phyloP scores from a whole-genome alignment of 2,888 invertebrate genomes.

The Hesperia comma region DNA sequence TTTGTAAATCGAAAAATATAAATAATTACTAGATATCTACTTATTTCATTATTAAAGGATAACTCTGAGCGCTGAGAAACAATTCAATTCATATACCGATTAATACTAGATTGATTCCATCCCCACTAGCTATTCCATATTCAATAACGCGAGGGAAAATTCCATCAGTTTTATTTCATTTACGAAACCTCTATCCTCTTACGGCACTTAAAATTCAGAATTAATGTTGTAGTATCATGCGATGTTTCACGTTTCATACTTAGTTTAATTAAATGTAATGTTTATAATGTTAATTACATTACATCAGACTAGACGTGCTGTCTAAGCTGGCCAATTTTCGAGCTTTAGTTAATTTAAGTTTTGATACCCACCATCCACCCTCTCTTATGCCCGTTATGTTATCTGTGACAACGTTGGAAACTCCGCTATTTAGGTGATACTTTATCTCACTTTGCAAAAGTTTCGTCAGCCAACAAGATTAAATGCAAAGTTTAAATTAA shows the following conservation, averaged over 20 bases:
- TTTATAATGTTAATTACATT: not conserved
- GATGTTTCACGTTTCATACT: slow-evolving; percentile 13
- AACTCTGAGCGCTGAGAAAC: too few species aligned
- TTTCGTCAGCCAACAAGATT: slow-evolving; percentile 77
- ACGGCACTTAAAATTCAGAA: slow-evolving; percentile 24
- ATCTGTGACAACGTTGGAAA: slow-evolving; percentile 64
- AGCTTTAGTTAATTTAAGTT: slow-evolving; percentile 28
- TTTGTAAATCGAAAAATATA: too few species aligned
- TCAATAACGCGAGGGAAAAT: slow-evolving; percentile 26
- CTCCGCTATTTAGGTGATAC: slow-evolving; percentile 73
- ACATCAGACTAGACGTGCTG: slow-evolving; percentile 3
- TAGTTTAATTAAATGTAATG: slow-evolving; percentile 15
- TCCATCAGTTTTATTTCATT: slow-evolving; percentile 32
- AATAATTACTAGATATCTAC: too few species aligned
- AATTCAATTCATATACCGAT: too few species aligned
- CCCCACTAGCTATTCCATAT: too few species aligned
- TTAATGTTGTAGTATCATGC: slow-evolving; percentile 30
- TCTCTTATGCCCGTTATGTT: slow-evolving; percentile 51
- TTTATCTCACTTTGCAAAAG: slow-evolving; percentile 75
- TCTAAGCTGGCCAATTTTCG: slow-evolving; percentile 7
- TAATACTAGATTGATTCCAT: too few species aligned
- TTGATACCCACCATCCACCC: slow-evolving; percentile 19
- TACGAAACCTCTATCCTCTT: slow-evolving; percentile 13
- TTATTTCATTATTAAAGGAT: too few species aligned
- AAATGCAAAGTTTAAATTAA: slow-evolving; percentile 81